Base-by-base conservation (phyloP, 2,113 vertebrate species). In the Phodopus roborovskii region DNA sequence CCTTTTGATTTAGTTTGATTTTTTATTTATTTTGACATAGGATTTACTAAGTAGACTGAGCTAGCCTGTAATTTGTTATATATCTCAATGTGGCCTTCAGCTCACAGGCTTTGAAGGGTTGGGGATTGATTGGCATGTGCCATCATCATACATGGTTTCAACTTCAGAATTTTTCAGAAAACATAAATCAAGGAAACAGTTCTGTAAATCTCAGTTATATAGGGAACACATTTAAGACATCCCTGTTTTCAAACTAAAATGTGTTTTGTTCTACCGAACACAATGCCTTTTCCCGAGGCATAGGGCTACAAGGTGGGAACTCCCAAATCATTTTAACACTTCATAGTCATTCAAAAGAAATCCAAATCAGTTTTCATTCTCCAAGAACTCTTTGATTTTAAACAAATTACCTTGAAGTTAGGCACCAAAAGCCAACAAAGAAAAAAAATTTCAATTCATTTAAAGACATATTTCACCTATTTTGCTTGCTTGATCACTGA, bases 151-250 rank as follows among this genome's bases (percentile, higher is more conserved):
- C 12, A 16, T 4, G 24, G 3, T n/a, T n/a, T 20, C n/a, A 94
- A 62, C 56, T 86, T 77, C 86, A 68, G n/a, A 93, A 81, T n/a
- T 48, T 92, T 36, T 82, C n/a, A 79, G 36, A 42, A 88, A 94
- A 1, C 7, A 66, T 91, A 7, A 64, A 30, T 48, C 24, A 85
- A 92, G 79, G 28, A 77, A 96, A 73, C 3, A 74, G 17, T 53
- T 36, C 11, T 93, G 5, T 82, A 17, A 85, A 45, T 86, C 96
- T 95, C 33, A 86, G 5, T 85, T 73, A 64, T 71, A 5, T 45
- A 33, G 66, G 58, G 96, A 94, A 91, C 22, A 92, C 58, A 60
- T 66, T 20, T 64, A 75, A 92, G 56, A 82, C 19, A 56, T 39
- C 28, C 82, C 64, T 95, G 68, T 33, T 90, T 92, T 87, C 17